Conservation (phyloP, 2,113 vertebrate genomes). For the Takifugu flavidus region DNA sequence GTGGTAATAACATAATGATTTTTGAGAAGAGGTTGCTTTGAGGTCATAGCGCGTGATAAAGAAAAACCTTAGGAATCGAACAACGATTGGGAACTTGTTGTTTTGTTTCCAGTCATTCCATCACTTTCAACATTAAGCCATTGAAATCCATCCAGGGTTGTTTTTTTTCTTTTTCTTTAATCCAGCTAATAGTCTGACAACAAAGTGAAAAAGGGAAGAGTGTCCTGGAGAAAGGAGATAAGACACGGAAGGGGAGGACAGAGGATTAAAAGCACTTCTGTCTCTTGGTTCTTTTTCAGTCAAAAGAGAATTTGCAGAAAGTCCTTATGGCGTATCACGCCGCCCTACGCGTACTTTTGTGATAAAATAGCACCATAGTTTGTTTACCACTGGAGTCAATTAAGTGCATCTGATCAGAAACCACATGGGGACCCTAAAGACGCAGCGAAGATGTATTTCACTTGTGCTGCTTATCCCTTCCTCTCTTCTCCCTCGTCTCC, state of each 20-base stretch:
- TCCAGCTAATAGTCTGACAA: not conserved
- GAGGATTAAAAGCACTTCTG: slow-evolving; percentile 1
- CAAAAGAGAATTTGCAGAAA: slow-evolving; percentile 4
- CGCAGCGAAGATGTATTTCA: slow-evolving; percentile 44
- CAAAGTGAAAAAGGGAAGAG: not conserved
- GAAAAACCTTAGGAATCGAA: too few relatives aligned
- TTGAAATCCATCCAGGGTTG: too few relatives aligned
- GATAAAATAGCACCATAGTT: slow-evolving; percentile 27
- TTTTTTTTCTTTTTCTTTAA: too few relatives aligned
- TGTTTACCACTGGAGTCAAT: slow-evolving; percentile 38
- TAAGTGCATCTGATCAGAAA: slow-evolving; percentile 48
- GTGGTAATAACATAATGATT: too few relatives aligned
- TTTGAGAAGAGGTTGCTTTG: too few relatives aligned
- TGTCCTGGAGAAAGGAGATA: too few relatives aligned
- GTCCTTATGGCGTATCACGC: slow-evolving; percentile 30
- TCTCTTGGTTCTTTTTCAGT: slow-evolving; percentile 12
- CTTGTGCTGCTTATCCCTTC: slow-evolving; percentile 41
- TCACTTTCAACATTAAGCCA: too few relatives aligned
- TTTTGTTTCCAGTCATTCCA: too few relatives aligned
- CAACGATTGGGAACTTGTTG: too few relatives aligned
- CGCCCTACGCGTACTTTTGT: slow-evolving; percentile 29
- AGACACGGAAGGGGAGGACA: not conserved
- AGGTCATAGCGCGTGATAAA: too few relatives aligned
- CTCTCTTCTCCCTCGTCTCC: slow-evolving; percentile 41
- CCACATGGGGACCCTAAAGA: slow-evolving; percentile 56